Conservation (phyloP, 2,888 invertebrate genomes). For the Arge pagana region DNA sequence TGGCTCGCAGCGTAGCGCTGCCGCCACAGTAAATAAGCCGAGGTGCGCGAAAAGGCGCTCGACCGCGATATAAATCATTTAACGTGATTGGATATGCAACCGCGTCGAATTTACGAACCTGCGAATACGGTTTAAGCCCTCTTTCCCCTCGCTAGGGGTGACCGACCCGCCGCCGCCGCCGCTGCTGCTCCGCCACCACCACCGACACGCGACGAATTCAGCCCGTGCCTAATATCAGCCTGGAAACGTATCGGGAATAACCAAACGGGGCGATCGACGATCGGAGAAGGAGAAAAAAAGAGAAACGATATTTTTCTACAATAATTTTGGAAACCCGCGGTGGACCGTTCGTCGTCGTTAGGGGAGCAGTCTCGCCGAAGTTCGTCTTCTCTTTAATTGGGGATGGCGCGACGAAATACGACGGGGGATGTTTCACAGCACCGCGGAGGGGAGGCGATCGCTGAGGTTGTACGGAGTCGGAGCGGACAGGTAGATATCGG, state of each 20-base stretch:
- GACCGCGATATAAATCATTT: slow-evolving; percentile 22
- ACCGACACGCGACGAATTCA: too few relatives aligned
- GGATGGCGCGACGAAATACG: too few relatives aligned
- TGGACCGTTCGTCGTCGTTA: too few relatives aligned
- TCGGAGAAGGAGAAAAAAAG: background rate
- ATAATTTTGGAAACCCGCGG: too few relatives aligned
- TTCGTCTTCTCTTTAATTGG: too few relatives aligned
- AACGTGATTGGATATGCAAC: slow-evolving; percentile 24
- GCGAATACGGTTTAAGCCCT: slow-evolving; percentile 10
- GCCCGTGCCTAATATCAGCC: background rate
- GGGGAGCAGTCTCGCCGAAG: too few relatives aligned
- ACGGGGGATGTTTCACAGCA: too few relatives aligned
- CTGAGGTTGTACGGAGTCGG: background rate
- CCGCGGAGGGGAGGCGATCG: background rate
- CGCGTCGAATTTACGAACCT: slow-evolving; percentile 24
- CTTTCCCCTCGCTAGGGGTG: too few relatives aligned
- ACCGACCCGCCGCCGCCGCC: too few relatives aligned
- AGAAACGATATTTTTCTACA: too few relatives aligned
- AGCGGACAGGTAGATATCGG: too few relatives aligned
- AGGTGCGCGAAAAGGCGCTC: background rate
- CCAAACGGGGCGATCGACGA: background rate
- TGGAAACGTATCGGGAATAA: background rate
- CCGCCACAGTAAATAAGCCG: background rate
- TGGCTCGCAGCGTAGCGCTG: too few relatives aligned
- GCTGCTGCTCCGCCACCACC: background rate